Evolutionary conservation across 2,113 vertebrate genomes (phyloP).

Genomic region (Sialia sialis): DNA sequence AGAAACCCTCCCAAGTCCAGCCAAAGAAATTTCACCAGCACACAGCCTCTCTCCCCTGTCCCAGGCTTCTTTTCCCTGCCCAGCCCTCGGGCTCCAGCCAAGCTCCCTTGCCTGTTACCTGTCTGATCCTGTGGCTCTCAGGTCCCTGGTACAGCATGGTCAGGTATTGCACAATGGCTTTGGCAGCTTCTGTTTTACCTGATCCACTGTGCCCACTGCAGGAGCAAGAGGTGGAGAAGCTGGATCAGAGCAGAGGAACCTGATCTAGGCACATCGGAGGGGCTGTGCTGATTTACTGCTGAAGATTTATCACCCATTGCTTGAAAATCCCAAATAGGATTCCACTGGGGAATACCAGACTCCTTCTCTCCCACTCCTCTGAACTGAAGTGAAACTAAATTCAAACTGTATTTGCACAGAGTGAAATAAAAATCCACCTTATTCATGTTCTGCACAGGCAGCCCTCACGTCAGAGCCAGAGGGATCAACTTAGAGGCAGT

Average conservation of each 20-base stretch:
- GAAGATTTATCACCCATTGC: background rate
- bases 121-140: conserved; percentile 54
- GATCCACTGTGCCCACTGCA: conserved; percentile 88
- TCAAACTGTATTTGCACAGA: background rate
- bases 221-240: background rate
- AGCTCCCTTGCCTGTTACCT: conserved; percentile 67
- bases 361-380: background rate
- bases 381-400: background rate
- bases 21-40: background rate
- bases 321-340: background rate
- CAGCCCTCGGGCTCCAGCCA: background rate
- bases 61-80: background rate
- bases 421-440: background rate
- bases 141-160: conserved; percentile 73
- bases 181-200: conserved; percentile 89
- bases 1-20: background rate
- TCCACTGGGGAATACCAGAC: background rate
- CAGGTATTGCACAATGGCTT: conserved; percentile 81
- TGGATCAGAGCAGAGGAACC: background rate
- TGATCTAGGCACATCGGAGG: background rate
- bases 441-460: background rate
- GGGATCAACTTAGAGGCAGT: background rate
- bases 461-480: background rate
- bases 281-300: background rate
- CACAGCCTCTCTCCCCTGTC: background rate